These are phyloP conservation scores for Apamea epomidion DNA, from an alignment of 2,888 invertebrate species.

Conservation along the genomic window DNA sequence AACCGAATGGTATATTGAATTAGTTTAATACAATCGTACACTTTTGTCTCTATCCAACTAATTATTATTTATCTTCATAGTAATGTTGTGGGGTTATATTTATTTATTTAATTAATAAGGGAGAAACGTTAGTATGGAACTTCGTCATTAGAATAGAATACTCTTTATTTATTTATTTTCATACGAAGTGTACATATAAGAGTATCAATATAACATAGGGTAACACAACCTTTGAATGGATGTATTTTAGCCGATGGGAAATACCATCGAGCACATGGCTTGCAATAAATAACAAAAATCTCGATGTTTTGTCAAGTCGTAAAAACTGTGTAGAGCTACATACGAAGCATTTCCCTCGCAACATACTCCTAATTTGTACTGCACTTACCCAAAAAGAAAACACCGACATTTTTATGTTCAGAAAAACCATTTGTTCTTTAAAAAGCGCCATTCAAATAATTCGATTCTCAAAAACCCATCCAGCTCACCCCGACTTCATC, in stretches of 20 bases:
- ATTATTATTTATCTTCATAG: too few relatives aligned
- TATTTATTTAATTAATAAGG: too few relatives aligned
- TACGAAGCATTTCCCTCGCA: background rate
- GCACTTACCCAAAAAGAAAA: conserved; percentile 42
- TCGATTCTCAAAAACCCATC: conserved; percentile 54
- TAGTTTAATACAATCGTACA: background rate
- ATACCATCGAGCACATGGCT: too few relatives aligned
- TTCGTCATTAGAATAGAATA: too few relatives aligned
- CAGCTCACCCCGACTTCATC: conserved; percentile 40
- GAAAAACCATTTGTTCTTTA: conserved; percentile 25
- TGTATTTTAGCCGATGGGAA: too few relatives aligned
- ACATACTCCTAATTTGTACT: conserved; percentile 17
- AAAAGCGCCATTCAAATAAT: conserved; percentile 39
- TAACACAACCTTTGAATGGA: too few relatives aligned
- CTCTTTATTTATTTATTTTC: too few relatives aligned
- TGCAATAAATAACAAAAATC: background rate
- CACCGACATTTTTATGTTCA: conserved; percentile 38
- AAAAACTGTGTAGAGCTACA: background rate
- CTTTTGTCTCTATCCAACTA: too few relatives aligned
- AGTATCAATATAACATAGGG: too few relatives aligned
- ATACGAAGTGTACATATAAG: too few relatives aligned
- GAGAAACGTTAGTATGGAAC: too few relatives aligned
- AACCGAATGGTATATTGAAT: background rate
- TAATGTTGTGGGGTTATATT: too few relatives aligned
- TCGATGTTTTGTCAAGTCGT: background rate